Conservation (phyloP, 2,113 vertebrate genomes). For the Apteryx mantelli region DNA sequence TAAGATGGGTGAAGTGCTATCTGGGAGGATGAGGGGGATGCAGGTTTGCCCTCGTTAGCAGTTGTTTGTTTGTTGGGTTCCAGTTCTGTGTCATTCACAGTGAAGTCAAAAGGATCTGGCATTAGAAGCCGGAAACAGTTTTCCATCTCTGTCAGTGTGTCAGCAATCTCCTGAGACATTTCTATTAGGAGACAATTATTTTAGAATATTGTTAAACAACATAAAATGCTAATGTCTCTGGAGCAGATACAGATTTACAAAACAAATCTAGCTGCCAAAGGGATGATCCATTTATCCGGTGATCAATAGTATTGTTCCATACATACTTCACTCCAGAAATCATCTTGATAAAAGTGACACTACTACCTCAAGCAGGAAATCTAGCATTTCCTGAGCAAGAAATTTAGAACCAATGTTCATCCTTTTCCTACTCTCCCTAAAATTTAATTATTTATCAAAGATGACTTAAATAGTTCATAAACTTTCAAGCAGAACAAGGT, state of each 20-base stretch:
- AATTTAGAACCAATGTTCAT: neutral
- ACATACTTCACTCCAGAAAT: neutral
- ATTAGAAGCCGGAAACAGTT: constrained; percentile 87
- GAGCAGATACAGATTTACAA: neutral
- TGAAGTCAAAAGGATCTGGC: constrained; percentile 78
- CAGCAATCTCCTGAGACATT: constrained; percentile 78
- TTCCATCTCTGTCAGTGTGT: constrained; percentile 87
- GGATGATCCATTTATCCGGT: neutral
- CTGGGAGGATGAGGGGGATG: neutral
- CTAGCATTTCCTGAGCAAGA: neutral
- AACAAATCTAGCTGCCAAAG: neutral
- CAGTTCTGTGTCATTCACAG: neutral
- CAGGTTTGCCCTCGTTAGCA: neutral
- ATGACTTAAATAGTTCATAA: neutral
- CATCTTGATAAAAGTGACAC: neutral
- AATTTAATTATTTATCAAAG: neutral
- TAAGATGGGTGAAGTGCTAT: neutral
- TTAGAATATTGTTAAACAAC: neutral
- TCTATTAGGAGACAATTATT: constrained; percentile 74
- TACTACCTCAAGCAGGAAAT: neutral
- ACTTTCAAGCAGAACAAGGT: neutral
- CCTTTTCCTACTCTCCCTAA: neutral
- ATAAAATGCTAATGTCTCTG: neutral
- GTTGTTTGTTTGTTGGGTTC: neutral
- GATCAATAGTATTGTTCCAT: neutral